phyloP scores from a whole-genome alignment of 2,797 vertebrate species.

The Dendrocincla tyrannina region DNA sequence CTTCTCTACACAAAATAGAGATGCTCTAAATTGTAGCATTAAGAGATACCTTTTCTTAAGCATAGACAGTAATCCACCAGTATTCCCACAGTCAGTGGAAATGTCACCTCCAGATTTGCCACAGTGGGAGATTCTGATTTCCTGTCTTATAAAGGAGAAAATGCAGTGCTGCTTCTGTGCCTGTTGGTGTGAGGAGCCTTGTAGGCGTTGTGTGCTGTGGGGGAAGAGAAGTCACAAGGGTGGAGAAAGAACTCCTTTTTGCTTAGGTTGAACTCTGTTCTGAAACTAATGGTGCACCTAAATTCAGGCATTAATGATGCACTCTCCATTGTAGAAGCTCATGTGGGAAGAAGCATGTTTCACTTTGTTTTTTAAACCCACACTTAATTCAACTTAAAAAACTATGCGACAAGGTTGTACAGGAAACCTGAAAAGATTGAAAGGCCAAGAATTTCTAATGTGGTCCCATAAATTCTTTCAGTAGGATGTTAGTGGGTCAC shows the following conservation, averaged over 20 bases:
- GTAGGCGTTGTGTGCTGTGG: background rate
- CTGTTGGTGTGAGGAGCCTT: background rate
- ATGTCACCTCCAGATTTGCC: background rate
- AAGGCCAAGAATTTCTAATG: background rate
- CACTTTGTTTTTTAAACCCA: constrained; percentile 12
- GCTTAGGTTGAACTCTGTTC: background rate
- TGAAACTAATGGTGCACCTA: background rate
- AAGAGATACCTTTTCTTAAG: background rate
- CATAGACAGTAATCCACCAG: background rate
- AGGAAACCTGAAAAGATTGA: constrained; percentile 2
- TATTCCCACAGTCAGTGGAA: background rate
- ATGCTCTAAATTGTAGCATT: background rate
- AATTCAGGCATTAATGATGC: background rate
- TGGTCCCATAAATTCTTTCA: background rate
- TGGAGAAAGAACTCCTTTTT: background rate
- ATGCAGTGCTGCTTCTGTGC: background rate
- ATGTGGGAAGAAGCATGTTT: constrained; percentile 19
- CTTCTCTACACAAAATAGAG: background rate
- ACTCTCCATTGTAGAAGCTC: background rate
- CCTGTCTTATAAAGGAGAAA: background rate
- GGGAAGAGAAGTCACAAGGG: constrained; percentile 3
- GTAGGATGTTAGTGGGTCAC: background rate
- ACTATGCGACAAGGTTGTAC: background rate
- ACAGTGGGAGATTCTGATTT: background rate
- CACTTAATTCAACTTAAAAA: constrained; percentile 30